phyloP scores from a whole-genome alignment of 2,888 invertebrate species.

The Megalurothrips usitatus region DNA sequence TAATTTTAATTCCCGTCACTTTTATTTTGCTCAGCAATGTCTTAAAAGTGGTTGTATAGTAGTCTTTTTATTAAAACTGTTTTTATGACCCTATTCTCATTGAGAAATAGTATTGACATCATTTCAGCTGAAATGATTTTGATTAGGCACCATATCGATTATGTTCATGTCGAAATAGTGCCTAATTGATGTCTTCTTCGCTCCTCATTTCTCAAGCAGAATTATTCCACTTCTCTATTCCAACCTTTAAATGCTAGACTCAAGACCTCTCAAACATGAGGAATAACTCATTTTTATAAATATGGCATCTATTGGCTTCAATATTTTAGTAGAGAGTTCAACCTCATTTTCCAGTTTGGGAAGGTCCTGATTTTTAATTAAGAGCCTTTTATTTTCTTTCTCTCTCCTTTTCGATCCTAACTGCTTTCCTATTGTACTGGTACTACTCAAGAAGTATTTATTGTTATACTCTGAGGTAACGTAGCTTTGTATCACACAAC shows the following conservation, averaged over 20 bases:
- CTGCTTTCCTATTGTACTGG: background rate
- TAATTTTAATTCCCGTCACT: background rate
- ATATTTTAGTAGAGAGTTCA: no score
- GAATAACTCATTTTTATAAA: background rate
- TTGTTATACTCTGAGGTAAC: no score
- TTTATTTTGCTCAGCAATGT: no score
- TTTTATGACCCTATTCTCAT: background rate
- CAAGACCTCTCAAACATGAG: background rate
- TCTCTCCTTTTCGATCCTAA: background rate
- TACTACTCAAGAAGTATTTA: no score
- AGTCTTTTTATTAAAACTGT: background rate
- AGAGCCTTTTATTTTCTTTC: background rate
- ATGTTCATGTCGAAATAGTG: background rate
- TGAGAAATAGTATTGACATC: background rate
- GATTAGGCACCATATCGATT: background rate
- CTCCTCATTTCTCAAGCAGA: background rate
- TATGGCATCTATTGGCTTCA: background rate
- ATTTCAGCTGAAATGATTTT: background rate
- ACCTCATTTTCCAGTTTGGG: background rate
- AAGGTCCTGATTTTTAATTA: background rate
- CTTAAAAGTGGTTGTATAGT: background rate
- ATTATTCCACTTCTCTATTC: background rate
- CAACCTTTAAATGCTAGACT: background rate
- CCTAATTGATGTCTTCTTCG: background rate
- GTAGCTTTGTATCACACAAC: no score